phyloP scores from a whole-genome alignment of 2,888 invertebrate genomes.

The Digitonthophagus gazella region DNA sequence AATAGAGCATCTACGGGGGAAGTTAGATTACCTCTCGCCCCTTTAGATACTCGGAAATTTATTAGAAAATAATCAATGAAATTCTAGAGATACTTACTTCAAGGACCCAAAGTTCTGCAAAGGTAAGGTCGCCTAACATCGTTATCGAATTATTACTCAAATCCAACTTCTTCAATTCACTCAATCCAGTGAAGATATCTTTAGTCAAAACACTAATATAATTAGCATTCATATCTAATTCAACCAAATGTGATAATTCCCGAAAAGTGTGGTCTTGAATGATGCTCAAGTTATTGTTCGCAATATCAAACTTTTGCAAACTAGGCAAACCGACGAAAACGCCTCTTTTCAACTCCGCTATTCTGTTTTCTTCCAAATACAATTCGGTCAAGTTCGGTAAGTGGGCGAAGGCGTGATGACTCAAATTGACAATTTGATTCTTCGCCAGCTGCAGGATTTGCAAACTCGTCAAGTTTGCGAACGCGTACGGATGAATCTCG shows the following conservation, averaged over 20 bases:
- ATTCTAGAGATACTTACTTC: slow-evolving; percentile 49
- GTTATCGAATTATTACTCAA: slow-evolving; percentile 72
- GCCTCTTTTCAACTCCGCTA: slow-evolving; percentile 69
- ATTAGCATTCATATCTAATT: slow-evolving; percentile 78
- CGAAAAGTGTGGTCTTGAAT: slow-evolving; percentile 83
- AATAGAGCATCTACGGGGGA: too few species aligned
- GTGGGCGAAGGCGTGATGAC: slow-evolving; percentile 70
- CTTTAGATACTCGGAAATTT: too few species aligned
- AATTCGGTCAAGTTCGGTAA: slow-evolving; percentile 67
- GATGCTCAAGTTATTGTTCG: slow-evolving; percentile 80
- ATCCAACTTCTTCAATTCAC: slow-evolving; percentile 70
- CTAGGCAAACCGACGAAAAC: slow-evolving; percentile 73
- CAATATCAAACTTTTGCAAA: slow-evolving; percentile 72
- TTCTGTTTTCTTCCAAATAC: slow-evolving; percentile 73
- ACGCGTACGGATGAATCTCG: slow-evolving; percentile 68
- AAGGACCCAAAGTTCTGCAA: slow-evolving; percentile 74
- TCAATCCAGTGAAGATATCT: slow-evolving; percentile 75
- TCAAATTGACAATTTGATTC: slow-evolving; percentile 68
- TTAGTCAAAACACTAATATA: slow-evolving; percentile 72
- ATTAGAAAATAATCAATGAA: neutral
- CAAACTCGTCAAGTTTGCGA: slow-evolving; percentile 70
- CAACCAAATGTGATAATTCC: slow-evolving; percentile 70
- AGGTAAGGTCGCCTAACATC: slow-evolving; percentile 76
- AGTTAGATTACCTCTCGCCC: too few species aligned
- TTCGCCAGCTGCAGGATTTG: slow-evolving; percentile 66